Percentiles rank a stretch among this genome's conserved stretches.
Evolutionary conservation across 2,797 vertebrate genomes (phyloP).

Genomic region (Silurus aristotelis): DNA sequence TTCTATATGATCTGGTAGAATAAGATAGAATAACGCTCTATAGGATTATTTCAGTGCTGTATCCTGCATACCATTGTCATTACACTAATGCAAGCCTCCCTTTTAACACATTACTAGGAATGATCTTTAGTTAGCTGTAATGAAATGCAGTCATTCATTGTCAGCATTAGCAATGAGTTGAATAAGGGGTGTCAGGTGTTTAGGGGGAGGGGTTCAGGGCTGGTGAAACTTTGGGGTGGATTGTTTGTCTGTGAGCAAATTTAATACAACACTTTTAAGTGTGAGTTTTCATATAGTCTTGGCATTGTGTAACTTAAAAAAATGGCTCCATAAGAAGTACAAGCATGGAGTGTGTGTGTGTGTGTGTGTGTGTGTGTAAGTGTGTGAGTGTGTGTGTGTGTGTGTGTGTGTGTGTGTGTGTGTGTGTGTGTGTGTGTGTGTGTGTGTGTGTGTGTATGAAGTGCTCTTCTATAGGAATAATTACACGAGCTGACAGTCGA

Average conservation of each 20-base stretch:
- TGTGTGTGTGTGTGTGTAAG: constrained; percentile 63
- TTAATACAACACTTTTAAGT: constrained; percentile 67
- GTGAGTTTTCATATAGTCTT: constrained; percentile 72
- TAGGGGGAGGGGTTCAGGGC: not conserved
- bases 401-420: constrained; percentile 57
- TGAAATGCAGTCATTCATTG: constrained; percentile 71
- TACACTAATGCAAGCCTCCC: constrained; percentile 62
- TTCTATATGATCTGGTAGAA: not conserved
- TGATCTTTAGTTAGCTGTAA: constrained; percentile 64
- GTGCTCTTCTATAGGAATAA: constrained; percentile 73
- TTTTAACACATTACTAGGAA: constrained; percentile 68
- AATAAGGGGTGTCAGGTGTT: constrained; percentile 37
- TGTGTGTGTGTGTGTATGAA: constrained; percentile 65
- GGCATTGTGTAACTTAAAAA: constrained; percentile 66
- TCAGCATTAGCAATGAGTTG: constrained; percentile 65
- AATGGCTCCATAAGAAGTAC: constrained; percentile 73
- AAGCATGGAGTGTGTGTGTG: constrained; percentile 62
- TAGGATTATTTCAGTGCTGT: constrained; percentile 28
- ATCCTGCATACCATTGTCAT: constrained; percentile 40
- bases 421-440: constrained; percentile 66
- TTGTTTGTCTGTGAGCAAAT: constrained; percentile 34
- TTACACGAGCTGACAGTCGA: constrained; percentile 76
- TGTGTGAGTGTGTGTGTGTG: constrained; percentile 53
- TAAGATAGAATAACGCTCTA: constrained; percentile 10
- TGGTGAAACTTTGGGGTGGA: not conserved